A percentile compares a stretch with the other conserved stretches of the same genome.
Conservation (phyloP, 2,888 invertebrate genomes). For the Trissolcus brochymenae region DNA sequence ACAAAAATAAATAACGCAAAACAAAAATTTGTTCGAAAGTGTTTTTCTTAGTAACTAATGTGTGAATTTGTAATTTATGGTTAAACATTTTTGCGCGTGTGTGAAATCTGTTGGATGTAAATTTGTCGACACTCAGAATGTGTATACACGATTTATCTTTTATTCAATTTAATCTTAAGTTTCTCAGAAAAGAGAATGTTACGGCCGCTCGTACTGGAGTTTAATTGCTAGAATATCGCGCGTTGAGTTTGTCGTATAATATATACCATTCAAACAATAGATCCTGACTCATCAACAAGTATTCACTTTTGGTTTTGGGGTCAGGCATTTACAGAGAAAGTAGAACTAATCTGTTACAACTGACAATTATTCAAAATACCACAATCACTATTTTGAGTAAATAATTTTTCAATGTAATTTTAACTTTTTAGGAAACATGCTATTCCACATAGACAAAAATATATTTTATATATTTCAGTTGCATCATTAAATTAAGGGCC, state of each 20-base stretch:
- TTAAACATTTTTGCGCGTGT: slow-evolving; percentile 11
- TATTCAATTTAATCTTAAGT: slow-evolving; percentile 33
- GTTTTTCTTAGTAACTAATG: slow-evolving; percentile 28
- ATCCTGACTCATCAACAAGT: slow-evolving; percentile 27
- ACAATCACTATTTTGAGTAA: no score
- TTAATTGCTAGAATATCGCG: slow-evolving; percentile 32
- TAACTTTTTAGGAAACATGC: no score
- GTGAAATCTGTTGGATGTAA: slow-evolving; percentile 34
- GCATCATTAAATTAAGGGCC: no score
- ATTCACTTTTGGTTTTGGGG: slow-evolving; percentile 26
- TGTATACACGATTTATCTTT: slow-evolving; percentile 42
- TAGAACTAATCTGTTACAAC: no score
- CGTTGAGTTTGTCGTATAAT: slow-evolving; percentile 20
- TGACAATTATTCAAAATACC: no score
- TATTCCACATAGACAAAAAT: no score
- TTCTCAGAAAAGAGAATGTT: slow-evolving; percentile 32
- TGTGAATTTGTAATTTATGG: slow-evolving; percentile 28
- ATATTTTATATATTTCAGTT: no score
- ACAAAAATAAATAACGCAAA: no score
- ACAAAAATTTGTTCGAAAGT: slow-evolving; percentile 3
- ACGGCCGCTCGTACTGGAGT: slow-evolving; percentile 11
- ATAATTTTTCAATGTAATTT: no score
- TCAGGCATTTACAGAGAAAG: slow-evolving; percentile 1
- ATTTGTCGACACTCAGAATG: slow-evolving; percentile 24
- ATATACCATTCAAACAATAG: slow-evolving; percentile 33